Evolutionary conservation across 92 coral and sea anemone genomes (phyloP), one percentile per base, ranked within the genome.

Genomic region (Zoanthus sociatus): DNA sequence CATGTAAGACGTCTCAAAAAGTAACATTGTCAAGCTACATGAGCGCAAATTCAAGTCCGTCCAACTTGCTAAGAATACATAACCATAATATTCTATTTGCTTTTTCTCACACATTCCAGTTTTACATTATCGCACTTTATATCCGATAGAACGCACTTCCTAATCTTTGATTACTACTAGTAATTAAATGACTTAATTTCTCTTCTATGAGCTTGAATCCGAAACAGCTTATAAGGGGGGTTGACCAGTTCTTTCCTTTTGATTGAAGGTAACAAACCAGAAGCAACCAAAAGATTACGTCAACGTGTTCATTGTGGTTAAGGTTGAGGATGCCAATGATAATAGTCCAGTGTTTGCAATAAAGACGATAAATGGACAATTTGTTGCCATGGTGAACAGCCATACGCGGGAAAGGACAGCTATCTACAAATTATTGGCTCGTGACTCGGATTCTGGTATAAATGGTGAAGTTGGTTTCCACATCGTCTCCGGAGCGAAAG

Each of bases 291-390:
- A 58, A 26, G 94, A 97, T 17, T 97, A 93, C 83, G 64, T 90
- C 48, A 95, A 95, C 87, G 90, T 97, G 13, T 94, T 93, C 69
- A 90, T 97, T 0, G 63, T 78, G 63, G 70, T 97, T 30, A 78
- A 89, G 0, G 94, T 97, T 9, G 44, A 58, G 42, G 99, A 97
- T 76, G 94, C 93, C 4, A 97, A 97, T 78, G 99, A 97, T 76
- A 97, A 97, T 60, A 78, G 76, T 15, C 99, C 99, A 20, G 71
- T 16, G 45, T 97, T 97, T 84, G 77, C 90, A 5, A 92, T 91
- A 95, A 67, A 89, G 18, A 82, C 81, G 54, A 54, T 85, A 37
- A 68, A 90, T n/a, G 97, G 94, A 77, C 72, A 82, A 14, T 93
- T 90, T 69, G 45, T 75, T 73, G 93, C 94, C 9, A 87, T 75